These are phyloP conservation scores for Formica selysi DNA, from an alignment of 1,140 invertebrate genomes.

Conservation along the genomic window DNA sequence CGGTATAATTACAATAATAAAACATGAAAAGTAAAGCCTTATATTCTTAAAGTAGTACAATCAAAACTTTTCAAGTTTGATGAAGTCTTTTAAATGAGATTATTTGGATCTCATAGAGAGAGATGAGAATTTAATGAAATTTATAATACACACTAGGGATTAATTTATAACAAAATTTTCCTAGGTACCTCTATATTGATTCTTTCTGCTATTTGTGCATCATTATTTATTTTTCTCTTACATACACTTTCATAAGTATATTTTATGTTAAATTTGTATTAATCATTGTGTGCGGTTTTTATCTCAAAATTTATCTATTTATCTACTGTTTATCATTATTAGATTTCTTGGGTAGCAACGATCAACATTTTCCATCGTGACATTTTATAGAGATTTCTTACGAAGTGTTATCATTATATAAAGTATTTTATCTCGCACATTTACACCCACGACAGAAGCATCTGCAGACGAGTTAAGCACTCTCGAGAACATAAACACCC, in stretches of 20 bases:
- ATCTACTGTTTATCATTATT: not conserved
- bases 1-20: not conserved
- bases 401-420: not conserved
- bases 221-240: not conserved
- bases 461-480: not conserved
- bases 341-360: not conserved
- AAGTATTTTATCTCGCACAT: not conserved
- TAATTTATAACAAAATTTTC: not conserved
- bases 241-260: too few relatives aligned
- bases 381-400: not conserved
- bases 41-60: not conserved
- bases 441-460: conserved; percentile 30
- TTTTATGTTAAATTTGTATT: too few relatives aligned
- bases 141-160: not conserved
- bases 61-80: not conserved
- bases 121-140: not conserved
- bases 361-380: not conserved
- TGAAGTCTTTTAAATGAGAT: not conserved
- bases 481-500: conserved; percentile 50
- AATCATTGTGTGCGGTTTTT: not conserved
- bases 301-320: not conserved
- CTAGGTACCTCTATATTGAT: not conserved
- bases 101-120: not conserved
- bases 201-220: not conserved
- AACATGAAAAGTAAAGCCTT: not conserved